phyloP scores from a whole-genome alignment of 1,140 invertebrate species.

The Fopius arisanus region DNA sequence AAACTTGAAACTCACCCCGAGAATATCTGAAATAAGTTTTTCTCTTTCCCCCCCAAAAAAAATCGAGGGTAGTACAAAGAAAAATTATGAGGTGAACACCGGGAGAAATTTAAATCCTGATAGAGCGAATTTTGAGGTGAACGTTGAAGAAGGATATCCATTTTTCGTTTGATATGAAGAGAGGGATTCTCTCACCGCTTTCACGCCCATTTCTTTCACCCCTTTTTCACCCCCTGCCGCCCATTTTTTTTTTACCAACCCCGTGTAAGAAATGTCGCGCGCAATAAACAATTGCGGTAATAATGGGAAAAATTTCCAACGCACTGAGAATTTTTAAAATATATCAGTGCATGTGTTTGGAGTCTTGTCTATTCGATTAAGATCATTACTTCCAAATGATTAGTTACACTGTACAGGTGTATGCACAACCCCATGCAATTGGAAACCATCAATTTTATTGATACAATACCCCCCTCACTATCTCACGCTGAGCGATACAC shows the following conservation, averaged over 20 bases:
- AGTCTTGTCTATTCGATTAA: neutral
- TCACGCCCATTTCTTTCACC: constrained; percentile 29
- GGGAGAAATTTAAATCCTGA: constrained; percentile 1
- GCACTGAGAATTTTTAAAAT: too few species aligned
- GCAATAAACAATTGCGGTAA: constrained; percentile 20
- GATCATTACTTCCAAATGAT: constrained; percentile 11
- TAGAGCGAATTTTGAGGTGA: constrained; percentile 1
- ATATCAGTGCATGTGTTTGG: too few species aligned
- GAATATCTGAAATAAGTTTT: too few species aligned
- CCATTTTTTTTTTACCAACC: neutral
- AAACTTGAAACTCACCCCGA: neutral
- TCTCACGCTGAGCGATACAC: neutral
- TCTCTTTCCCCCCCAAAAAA: neutral
- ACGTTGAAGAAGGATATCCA: neutral
- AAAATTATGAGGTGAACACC: neutral
- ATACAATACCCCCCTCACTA: neutral
- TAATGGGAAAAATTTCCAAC: too few species aligned
- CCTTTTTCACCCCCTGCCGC: neutral
- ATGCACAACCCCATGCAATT: neutral
- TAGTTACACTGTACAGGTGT: constrained; percentile 1
- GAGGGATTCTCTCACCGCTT: constrained; percentile 22
- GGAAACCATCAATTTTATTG: constrained; percentile 9
- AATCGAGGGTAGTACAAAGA: neutral
- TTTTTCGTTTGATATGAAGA: constrained; percentile 1
- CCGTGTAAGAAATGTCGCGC: constrained; percentile 18